Evolutionary conservation across 1,140 invertebrate genomes (phyloP).

Genomic region (Calliphora vicina): DNA sequence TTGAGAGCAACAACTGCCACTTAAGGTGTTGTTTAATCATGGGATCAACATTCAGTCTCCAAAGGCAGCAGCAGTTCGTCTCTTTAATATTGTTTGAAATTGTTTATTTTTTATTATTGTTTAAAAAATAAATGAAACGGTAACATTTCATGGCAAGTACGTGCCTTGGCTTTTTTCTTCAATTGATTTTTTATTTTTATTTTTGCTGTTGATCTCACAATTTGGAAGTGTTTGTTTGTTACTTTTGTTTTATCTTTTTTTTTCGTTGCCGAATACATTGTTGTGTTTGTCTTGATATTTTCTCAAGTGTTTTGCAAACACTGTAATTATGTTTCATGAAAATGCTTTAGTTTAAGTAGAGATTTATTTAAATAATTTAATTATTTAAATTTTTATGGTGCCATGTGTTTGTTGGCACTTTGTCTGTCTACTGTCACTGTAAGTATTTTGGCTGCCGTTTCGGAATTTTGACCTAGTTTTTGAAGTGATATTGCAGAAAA

Average conservation of each 20-base stretch:
- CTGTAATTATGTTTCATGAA: constrained; percentile 2
- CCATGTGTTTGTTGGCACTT: background rate
- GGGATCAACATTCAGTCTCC: background rate
- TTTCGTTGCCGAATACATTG: background rate
- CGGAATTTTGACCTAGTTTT: background rate
- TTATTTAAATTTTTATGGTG: background rate
- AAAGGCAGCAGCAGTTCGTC: no score
- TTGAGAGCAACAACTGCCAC: background rate
- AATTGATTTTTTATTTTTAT: no score
- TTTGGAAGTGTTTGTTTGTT: background rate
- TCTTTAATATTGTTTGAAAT: background rate
- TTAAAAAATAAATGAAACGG: background rate
- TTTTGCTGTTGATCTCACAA: no score
- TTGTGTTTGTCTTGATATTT: background rate
- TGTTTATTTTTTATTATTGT: background rate
- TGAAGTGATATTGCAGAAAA: background rate
- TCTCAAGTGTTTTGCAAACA: constrained; percentile 33
- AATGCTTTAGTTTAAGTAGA: background rate
- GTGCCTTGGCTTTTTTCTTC: no score
- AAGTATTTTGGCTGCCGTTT: background rate
- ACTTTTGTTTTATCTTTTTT: background rate
- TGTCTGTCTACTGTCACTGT: background rate
- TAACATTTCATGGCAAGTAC: background rate
- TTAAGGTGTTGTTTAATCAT: constrained; percentile 25
- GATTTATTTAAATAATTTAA: constrained; percentile 27